Evolutionary conservation across 2,113 vertebrate genomes (phyloP).

Genomic region (Oreochromis aureus): DNA sequence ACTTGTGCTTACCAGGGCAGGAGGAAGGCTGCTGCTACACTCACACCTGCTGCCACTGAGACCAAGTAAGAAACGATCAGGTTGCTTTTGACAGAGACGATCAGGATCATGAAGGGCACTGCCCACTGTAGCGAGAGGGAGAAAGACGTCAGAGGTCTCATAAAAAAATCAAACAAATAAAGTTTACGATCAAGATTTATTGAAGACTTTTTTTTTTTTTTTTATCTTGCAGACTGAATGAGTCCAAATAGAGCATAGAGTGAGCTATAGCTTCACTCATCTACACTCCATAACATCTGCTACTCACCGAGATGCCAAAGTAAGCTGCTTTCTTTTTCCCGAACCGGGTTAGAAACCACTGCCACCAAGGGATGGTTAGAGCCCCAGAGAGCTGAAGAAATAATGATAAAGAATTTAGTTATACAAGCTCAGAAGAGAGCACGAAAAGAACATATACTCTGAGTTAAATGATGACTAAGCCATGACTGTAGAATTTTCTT

Average conservation of each 20-base stretch:
- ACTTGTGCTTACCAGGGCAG: conserved; percentile 81
- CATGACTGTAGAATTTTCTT: not conserved
- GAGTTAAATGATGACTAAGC: not conserved
- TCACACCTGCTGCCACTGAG: conserved; percentile 80
- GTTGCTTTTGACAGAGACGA: conserved; percentile 73
- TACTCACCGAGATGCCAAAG: conserved; percentile 70
- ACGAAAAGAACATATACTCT: accelerated
- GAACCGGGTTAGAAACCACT: conserved; percentile 89
- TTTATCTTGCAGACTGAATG: not conserved
- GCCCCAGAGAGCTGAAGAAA: conserved; percentile 82
- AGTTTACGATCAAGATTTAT: accelerated
- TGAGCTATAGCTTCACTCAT: not conserved
- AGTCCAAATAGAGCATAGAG: not conserved
- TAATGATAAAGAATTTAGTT: not conserved
- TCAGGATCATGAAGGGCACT: conserved; percentile 85
- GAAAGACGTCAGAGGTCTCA: not conserved
- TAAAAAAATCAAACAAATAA: not conserved
- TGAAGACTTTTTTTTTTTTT: not conserved
- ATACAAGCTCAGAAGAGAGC: not conserved
- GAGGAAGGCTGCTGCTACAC: conserved; percentile 86
- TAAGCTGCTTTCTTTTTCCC: conserved; percentile 92
- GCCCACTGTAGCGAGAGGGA: conserved; percentile 74
- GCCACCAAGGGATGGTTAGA: conserved; percentile 88
- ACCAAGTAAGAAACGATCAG: conserved; percentile 81
- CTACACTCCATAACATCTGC: not conserved